phyloP scores from a whole-genome alignment of 2,888 invertebrate species.

The Venusia cambrica region DNA sequence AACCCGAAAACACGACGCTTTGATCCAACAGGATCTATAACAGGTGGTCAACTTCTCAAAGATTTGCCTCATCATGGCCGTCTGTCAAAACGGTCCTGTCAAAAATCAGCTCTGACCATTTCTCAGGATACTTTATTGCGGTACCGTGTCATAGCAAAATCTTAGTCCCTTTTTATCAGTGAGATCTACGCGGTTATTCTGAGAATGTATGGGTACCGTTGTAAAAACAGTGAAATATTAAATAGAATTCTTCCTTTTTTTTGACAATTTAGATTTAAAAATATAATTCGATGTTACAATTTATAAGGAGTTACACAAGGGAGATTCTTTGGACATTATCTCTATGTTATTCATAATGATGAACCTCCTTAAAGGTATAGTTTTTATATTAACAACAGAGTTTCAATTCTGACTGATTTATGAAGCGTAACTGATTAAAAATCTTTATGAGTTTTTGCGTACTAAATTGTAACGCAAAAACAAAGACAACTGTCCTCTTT shows the following conservation, averaged over 20 bases:
- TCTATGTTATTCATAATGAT: too few species aligned
- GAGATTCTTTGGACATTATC: too few species aligned
- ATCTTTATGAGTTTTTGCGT: too few species aligned
- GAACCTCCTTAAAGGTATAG: too few species aligned
- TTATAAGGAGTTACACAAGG: too few species aligned
- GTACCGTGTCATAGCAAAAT: conserved; percentile 30
- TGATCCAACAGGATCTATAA: conserved; percentile 69
- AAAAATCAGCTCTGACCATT: conserved; percentile 25
- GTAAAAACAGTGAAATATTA: conserved; percentile 27
- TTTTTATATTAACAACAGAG: too few species aligned
- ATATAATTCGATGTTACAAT: too few species aligned
- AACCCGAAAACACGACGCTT: conserved; percentile 59
- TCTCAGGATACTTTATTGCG: conserved; percentile 30
- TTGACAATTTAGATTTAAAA: too few species aligned
- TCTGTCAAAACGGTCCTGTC: conserved; percentile 34
- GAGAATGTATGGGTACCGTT: conserved; percentile 31
- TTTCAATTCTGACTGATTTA: too few species aligned
- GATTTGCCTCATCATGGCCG: conserved; percentile 49
- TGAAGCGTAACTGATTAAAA: too few species aligned
- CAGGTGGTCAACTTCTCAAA: conserved; percentile 65
- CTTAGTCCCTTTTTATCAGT: conserved; percentile 33
- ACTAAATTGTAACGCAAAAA: conserved; percentile 5
- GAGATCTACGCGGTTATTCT: conserved; percentile 32
- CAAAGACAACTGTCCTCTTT: conserved; percentile 5
- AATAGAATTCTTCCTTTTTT: too few species aligned